phyloP scores from a whole-genome alignment of 2,888 invertebrate species.

The Nephrocerus scutellatus region DNA sequence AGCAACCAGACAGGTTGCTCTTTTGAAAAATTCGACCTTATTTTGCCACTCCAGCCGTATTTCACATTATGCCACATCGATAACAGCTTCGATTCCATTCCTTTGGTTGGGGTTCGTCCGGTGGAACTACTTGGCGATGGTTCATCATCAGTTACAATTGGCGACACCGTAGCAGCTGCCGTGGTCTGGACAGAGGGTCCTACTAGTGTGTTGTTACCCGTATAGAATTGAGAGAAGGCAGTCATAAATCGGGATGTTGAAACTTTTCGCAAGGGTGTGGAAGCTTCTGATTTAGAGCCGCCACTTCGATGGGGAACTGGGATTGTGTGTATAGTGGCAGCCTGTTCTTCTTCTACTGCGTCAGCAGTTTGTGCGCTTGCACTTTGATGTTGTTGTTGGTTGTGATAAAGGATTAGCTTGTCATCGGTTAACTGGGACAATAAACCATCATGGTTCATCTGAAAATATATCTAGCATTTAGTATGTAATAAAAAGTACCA shows the following conservation, averaged over 20 bases:
- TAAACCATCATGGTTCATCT: slow-evolving; percentile 48
- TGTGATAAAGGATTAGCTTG: slow-evolving; percentile 35
- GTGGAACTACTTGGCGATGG: slow-evolving; percentile 32
- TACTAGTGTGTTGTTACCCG: slow-evolving; percentile 19
- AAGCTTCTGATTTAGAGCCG: slow-evolving; percentile 25
- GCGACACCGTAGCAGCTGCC: slow-evolving; percentile 22
- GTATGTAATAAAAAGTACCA: too few relatives aligned
- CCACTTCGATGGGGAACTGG: slow-evolving; percentile 20
- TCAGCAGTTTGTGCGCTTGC: too few relatives aligned
- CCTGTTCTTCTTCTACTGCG: slow-evolving; percentile 38
- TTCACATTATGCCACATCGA: slow-evolving; percentile 91
- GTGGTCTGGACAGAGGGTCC: slow-evolving; percentile 18
- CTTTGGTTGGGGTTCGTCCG: slow-evolving; percentile 49
- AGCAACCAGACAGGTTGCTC: slow-evolving; percentile 83
- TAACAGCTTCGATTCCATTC: slow-evolving; percentile 72
- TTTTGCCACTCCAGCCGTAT: slow-evolving; percentile 79
- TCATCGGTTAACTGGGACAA: slow-evolving; percentile 43
- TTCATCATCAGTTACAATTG: slow-evolving; percentile 23
- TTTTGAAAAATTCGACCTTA: slow-evolving; percentile 69
- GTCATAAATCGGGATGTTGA: slow-evolving; percentile 46
- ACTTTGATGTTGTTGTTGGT: slow-evolving; percentile 14
- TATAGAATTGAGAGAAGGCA: slow-evolving; percentile 44
- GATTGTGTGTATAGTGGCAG: slow-evolving; percentile 36
- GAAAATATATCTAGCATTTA: too few relatives aligned
- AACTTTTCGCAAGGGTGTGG: slow-evolving; percentile 45